Conservation (phyloP, 2,888 invertebrate genomes). For the Atrina japonica region DNA sequence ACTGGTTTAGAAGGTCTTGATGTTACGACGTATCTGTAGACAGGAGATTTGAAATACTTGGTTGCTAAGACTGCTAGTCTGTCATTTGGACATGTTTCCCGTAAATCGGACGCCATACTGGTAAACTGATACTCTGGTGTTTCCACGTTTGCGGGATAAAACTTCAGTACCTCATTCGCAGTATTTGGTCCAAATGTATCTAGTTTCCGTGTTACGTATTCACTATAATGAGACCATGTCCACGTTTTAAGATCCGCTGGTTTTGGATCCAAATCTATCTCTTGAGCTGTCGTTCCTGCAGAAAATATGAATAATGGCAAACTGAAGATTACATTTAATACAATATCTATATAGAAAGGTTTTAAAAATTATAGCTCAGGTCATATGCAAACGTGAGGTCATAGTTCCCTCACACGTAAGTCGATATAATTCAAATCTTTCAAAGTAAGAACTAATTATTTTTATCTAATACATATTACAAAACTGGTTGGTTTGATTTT, state of each 20-base stretch:
- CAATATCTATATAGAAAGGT: no score
- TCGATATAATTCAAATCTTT: no score
- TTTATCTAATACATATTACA: no score
- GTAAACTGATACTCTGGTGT: slow-evolving; percentile 67
- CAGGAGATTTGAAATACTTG: slow-evolving; percentile 44
- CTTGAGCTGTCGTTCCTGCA: slow-evolving; percentile 71
- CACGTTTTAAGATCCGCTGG: slow-evolving; percentile 57
- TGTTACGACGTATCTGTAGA: slow-evolving; percentile 65
- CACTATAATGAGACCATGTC: slow-evolving; percentile 63
- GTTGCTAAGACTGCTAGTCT: slow-evolving; percentile 50
- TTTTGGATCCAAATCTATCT: slow-evolving; percentile 61
- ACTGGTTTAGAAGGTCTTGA: slow-evolving; percentile 59
- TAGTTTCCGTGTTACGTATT: slow-evolving; percentile 60
- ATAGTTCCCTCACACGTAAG: no score
- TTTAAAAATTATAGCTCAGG: no score
- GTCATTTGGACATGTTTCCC: slow-evolving; percentile 68
- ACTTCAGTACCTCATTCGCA: slow-evolving; percentile 45
- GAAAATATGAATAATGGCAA: no score
- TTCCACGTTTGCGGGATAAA: slow-evolving; percentile 50
- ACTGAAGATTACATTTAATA: no score
- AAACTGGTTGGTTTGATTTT: no score
- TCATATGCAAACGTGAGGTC: no score
- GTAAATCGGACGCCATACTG: slow-evolving; percentile 67
- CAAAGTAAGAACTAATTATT: no score
- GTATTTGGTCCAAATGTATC: slow-evolving; percentile 61